phyloP scores from a whole-genome alignment of 2,888 invertebrate genomes.

The Andrena dorsata region DNA sequence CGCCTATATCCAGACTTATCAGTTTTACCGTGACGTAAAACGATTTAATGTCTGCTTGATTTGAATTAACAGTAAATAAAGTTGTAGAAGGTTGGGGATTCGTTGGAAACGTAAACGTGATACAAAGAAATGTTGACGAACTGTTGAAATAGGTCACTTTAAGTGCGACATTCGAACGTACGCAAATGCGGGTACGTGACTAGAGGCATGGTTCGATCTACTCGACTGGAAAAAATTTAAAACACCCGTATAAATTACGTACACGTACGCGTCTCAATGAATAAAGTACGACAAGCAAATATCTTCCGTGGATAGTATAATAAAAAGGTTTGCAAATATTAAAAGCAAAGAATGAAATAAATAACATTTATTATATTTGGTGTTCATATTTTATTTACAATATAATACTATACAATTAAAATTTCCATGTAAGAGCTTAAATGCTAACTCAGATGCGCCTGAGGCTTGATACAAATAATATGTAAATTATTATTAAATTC shows the following conservation, averaged over 20 bases:
- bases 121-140: slow-evolving; percentile 25
- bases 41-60: slow-evolving; percentile 9
- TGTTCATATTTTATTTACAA: slow-evolving; percentile 73
- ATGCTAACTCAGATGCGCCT: slow-evolving; percentile 37
- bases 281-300: not conserved
- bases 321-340: not conserved
- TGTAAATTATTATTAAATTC: slow-evolving; percentile 29
- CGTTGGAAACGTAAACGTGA: slow-evolving; percentile 24
- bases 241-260: not conserved
- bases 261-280: not conserved
- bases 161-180: slow-evolving; percentile 3
- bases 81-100: not conserved
- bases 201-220: slow-evolving; percentile 44
- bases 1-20: slow-evolving; percentile 38
- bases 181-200: slow-evolving; percentile 65
- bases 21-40: not conserved
- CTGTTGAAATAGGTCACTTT: slow-evolving; percentile 37
- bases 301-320: not conserved
- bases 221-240: not conserved
- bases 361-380: slow-evolving; percentile 24
- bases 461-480: slow-evolving; percentile 27
- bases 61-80: slow-evolving; percentile 12
- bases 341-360: slow-evolving; percentile 1
- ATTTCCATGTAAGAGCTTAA: slow-evolving; percentile 59
- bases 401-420: slow-evolving; percentile 55